Evolutionary conservation across 1,140 invertebrate genomes (phyloP).

Genomic region (Eciton burchellii): DNA sequence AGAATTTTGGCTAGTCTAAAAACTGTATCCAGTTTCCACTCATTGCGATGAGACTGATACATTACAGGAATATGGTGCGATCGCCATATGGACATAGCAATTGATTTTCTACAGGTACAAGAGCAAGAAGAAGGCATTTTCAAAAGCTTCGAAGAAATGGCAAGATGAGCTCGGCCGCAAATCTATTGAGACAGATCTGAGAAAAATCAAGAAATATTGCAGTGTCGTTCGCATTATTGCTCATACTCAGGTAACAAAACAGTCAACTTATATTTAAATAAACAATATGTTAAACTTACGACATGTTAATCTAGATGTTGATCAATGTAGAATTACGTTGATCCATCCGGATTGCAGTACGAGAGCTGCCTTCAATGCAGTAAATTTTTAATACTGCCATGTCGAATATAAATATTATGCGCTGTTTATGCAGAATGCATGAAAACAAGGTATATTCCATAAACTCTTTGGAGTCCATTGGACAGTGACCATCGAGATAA

Average conservation of each 20-base stretch:
- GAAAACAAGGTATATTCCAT: constrained; percentile 89
- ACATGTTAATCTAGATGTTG: constrained; percentile 62
- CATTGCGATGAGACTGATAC: constrained; percentile 77
- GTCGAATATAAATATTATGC: constrained; percentile 83
- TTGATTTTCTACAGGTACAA: constrained; percentile 93
- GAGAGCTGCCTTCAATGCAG: constrained; percentile 81
- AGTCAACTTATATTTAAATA: constrained; percentile 84
- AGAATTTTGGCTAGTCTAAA: constrained; percentile 67
- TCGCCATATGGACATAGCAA: constrained; percentile 55
- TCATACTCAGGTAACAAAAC: constrained; percentile 95
- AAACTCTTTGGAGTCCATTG: constrained; percentile 89
- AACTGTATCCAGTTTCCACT: constrained; percentile 78
- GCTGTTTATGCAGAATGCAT: constrained; percentile 83
- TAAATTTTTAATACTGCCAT: constrained; percentile 76
- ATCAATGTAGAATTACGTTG: constrained; percentile 70
- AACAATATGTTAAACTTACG: constrained; percentile 8
- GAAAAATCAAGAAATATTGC: constrained; percentile 99
- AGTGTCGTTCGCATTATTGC: constrained; percentile 98
- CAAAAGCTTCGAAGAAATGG: constrained; percentile 99
- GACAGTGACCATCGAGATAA: constrained; percentile 88
- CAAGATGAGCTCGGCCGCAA: constrained; percentile 98
- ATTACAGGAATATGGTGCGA: constrained; percentile 65
- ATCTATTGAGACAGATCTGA: constrained; percentile 98
- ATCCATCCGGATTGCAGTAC: constrained; percentile 74
- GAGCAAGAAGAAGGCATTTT: constrained; percentile 99